Evolutionary conservation across 2,113 vertebrate species (phyloP).

Genomic region (Prochilodus magdalenae): DNA sequence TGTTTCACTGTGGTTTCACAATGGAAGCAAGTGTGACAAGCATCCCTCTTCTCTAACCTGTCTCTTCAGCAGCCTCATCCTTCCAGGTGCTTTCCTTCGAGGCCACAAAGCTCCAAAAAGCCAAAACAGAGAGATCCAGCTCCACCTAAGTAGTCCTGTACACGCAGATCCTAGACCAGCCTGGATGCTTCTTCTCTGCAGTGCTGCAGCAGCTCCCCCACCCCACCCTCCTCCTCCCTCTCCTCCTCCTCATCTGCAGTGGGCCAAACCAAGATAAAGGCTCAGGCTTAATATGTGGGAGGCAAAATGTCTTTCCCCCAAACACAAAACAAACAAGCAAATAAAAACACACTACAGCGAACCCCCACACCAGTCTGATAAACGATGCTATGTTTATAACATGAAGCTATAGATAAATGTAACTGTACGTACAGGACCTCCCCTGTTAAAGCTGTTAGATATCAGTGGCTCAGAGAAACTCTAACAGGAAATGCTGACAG

Average conservation of each 20-base stretch:
- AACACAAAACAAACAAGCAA: no score
- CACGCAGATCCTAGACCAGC: background rate
- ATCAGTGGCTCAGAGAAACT: background rate
- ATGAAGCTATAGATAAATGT: no score
- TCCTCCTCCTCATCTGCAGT: background rate
- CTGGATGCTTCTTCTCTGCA: conserved; percentile 38
- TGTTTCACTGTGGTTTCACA: background rate
- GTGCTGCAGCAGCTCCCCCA: conserved; percentile 20
- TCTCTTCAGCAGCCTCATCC: conserved; percentile 37
- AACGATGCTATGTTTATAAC: no score
- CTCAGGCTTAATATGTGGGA: background rate
- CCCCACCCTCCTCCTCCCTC: conserved; percentile 14
- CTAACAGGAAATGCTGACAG: background rate
- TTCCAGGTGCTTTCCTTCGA: background rate
- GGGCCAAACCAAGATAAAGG: background rate
- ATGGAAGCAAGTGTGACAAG: background rate
- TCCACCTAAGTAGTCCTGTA: background rate
- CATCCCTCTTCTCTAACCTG: conserved; percentile 17
- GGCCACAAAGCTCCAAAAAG: background rate
- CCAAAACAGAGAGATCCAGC: background rate
- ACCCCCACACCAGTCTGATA: no score
- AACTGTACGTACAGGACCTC: background rate
- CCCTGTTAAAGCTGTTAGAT: background rate
- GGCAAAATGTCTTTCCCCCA: background rate
- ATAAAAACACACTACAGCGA: no score